These are phyloP conservation scores for Semnopithecus entellus DNA, from an alignment of 2,113 vertebrate species.

Conservation along the genomic window DNA sequence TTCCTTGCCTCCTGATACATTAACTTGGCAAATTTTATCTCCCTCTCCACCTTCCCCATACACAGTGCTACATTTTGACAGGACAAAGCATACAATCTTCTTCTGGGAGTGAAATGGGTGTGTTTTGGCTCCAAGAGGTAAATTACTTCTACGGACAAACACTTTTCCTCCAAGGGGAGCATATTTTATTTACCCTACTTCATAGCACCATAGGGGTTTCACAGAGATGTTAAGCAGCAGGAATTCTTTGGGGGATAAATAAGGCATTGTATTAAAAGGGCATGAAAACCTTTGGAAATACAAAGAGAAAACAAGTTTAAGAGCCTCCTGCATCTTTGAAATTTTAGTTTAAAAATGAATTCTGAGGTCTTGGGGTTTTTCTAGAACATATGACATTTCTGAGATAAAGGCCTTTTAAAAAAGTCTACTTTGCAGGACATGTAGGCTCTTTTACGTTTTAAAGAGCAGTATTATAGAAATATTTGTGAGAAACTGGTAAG, in stretches of 20 bases:
- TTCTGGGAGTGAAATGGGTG: conserved; percentile 41
- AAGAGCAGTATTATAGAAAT: not conserved
- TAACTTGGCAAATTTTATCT: conserved; percentile 47
- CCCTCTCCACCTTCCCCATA: not conserved
- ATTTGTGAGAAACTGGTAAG: conserved; percentile 28
- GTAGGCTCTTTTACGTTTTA: conserved; percentile 25
- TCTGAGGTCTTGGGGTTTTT: conserved; percentile 8
- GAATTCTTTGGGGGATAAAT: conserved; percentile 46
- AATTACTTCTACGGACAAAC: conserved; percentile 46
- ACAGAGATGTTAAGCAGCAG: conserved; percentile 52
- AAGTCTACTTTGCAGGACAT: conserved; percentile 7
- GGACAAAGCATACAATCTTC: conserved; percentile 8
- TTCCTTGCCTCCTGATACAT: not conserved
- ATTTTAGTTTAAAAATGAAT: conserved; percentile 54
- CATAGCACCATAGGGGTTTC: not conserved
- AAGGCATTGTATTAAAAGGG: conserved; percentile 58
- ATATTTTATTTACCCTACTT: conserved; percentile 60
- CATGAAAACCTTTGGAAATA: conserved; percentile 45
- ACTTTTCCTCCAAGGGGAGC: conserved; percentile 41
- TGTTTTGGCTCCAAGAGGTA: conserved; percentile 41
- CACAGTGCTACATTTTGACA: conserved; percentile 29
- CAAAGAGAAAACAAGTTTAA: conserved; percentile 53
- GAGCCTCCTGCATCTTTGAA: conserved; percentile 4
- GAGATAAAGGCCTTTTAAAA: not conserved
- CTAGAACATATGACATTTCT: conserved; percentile 37